These are phyloP conservation scores for Carcharodon carcharias DNA, from an alignment of 2,797 vertebrate species.

Conservation along the genomic window DNA sequence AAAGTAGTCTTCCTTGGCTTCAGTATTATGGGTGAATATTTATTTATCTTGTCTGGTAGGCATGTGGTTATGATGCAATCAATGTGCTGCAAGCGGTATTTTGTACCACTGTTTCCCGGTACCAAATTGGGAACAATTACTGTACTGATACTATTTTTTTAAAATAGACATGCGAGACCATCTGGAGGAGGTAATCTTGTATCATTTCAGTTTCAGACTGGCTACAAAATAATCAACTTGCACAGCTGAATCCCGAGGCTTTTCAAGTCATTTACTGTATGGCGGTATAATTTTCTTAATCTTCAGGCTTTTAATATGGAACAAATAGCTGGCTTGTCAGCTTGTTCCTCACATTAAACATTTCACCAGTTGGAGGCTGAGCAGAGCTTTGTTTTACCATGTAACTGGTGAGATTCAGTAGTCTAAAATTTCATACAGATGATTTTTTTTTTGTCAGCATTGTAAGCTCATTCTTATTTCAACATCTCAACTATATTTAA, in stretches of 20 bases:
- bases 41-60: neutral
- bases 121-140: neutral
- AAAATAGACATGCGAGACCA: neutral
- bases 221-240: neutral
- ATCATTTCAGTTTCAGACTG: neutral
- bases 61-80: neutral
- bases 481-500: neutral
- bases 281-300: neutral
- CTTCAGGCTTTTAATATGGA: neutral
- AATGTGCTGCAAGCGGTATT: neutral
- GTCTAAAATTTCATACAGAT: neutral
- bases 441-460: neutral
- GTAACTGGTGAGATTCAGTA: neutral
- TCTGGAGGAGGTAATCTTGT: conserved; percentile 8
- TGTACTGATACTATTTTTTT: neutral
- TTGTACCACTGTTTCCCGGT: neutral
- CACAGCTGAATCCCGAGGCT: neutral
- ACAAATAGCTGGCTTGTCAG: neutral
- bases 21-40: neutral
- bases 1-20: neutral
- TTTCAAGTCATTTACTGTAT: neutral
- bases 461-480: neutral
- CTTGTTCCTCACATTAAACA: neutral
- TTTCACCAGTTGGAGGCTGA: neutral
- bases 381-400: neutral